Percentiles rank a stretch among this genome's conserved stretches.
These are phyloP conservation scores for Lutjanus campechanus DNA, from an alignment of 2,797 vertebrate genomes.

Conservation along the genomic window DNA sequence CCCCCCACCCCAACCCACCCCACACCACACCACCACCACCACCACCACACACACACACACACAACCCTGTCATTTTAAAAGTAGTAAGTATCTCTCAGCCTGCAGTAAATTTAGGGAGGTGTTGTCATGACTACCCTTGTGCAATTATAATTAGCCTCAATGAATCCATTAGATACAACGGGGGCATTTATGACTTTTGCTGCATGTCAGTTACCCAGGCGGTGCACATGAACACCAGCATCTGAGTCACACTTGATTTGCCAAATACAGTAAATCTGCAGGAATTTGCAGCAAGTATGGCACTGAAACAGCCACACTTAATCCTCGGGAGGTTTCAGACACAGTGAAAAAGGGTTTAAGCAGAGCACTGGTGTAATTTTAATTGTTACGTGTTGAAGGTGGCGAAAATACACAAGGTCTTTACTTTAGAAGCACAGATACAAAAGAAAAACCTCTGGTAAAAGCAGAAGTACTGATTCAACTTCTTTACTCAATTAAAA, in stretches of 20 bases:
- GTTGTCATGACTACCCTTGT: neutral
- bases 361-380: neutral
- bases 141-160: neutral
- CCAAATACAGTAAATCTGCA: conserved; percentile 32
- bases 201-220: neutral
- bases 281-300: conserved; percentile 12
- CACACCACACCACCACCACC: no score
- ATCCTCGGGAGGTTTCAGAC: neutral
- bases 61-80: neutral
- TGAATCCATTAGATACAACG: conserved; percentile 13
- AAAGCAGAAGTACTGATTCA: no score
- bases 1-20: no score
- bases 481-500: no score
- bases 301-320: neutral
- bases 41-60: neutral
- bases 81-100: conserved; percentile 10
- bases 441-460: no score
- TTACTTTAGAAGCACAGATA: no score
- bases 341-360: neutral
- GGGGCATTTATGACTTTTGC: conserved; percentile 8
- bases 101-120: neutral
- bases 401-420: no score
- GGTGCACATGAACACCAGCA: neutral
- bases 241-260: neutral
- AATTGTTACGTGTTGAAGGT: no score